Conservation (phyloP, 2,797 vertebrate species). For the Enteromius radiatus region DNA sequence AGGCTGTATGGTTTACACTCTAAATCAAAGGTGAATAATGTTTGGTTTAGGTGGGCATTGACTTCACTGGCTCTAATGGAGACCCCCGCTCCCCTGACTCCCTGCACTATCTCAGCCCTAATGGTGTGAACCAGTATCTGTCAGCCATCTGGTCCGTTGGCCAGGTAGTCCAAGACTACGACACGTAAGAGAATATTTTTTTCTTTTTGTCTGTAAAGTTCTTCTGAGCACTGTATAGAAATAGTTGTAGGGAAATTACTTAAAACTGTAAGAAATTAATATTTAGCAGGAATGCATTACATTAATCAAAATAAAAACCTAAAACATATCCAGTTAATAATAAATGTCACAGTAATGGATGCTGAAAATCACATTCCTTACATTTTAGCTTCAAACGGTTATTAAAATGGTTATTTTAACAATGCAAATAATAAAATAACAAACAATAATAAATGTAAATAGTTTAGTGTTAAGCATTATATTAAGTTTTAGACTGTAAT, state of each 20-base stretch:
- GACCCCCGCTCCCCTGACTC: conserved; percentile 90
- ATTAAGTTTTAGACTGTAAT: background rate
- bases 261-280: background rate
- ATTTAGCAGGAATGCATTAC: background rate
- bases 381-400: no score
- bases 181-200: conserved; percentile 76
- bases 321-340: no score
- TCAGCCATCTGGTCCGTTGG: conserved; percentile 92
- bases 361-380: background rate
- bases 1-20: background rate
- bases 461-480: no score
- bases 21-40: background rate
- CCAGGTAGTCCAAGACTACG: conserved; percentile 92
- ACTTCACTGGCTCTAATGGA: conserved; percentile 95
- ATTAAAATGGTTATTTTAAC: no score
- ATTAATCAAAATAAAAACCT: background rate
- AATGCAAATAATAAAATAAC: no score
- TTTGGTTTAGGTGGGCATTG: conserved; percentile 85
- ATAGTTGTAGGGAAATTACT: background rate
- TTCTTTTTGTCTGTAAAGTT: background rate
- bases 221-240: background rate
- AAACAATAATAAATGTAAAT: no score
- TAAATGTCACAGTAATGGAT: background rate
- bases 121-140: conserved; percentile 92
- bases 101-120: conserved; percentile 89